phyloP scores from a whole-genome alignment of 1,140 invertebrate species.

The Lucilia cuprina region DNA sequence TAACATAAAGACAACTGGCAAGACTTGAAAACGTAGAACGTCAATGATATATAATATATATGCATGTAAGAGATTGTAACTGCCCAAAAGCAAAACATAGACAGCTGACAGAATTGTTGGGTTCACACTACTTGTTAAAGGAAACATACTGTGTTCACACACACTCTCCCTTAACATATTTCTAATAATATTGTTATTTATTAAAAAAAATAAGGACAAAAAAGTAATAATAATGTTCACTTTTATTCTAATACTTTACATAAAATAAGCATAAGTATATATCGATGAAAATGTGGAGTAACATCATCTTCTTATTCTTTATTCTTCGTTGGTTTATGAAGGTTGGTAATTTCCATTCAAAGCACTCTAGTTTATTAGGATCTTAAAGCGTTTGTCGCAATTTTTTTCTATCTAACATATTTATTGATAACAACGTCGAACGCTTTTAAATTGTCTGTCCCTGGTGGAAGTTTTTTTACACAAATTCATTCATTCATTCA shows the following conservation, averaged over 20 bases:
- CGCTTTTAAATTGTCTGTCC: constrained; percentile 6
- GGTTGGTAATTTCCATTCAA: constrained; percentile 20
- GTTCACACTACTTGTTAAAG: too few species aligned
- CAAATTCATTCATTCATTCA: neutral
- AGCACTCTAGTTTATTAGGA: constrained; percentile 31
- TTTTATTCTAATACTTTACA: neutral
- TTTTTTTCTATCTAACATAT: neutral
- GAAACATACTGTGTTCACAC: neutral
- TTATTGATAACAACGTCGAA: neutral
- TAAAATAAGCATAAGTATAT: neutral
- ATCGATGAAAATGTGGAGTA: neutral
- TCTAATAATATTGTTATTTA: neutral
- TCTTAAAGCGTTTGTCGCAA: constrained; percentile 18
- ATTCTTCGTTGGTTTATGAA: neutral
- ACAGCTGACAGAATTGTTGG: too few species aligned
- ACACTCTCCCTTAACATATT: neutral
- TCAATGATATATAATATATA: too few species aligned
- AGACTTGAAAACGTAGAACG: too few species aligned
- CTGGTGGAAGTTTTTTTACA: constrained; percentile 10
- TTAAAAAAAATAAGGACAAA: neutral
- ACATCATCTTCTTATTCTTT: neutral
- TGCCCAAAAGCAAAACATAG: too few species aligned
- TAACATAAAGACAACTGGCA: too few species aligned
- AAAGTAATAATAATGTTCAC: neutral
- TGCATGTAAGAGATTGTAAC: too few species aligned